phyloP scores from a whole-genome alignment of 1,140 invertebrate species.

The Eumaeus atala region DNA sequence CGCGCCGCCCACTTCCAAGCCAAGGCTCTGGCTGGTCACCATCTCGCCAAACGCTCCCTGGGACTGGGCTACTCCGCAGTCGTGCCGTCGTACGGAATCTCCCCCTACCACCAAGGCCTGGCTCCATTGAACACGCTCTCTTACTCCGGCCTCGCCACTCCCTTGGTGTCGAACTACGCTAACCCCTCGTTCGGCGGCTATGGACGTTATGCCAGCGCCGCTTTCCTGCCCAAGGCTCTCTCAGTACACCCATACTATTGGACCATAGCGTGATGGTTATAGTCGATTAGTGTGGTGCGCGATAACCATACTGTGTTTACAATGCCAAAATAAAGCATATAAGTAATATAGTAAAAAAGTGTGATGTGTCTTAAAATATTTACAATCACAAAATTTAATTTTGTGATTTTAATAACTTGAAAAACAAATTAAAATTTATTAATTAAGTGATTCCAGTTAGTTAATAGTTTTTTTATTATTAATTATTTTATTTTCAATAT shows the following conservation, averaged over 20 bases:
- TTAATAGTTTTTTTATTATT: no score
- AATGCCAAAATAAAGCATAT: neutral
- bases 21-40: slow-evolving; percentile 58
- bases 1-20: slow-evolving; percentile 63
- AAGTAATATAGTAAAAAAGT: slow-evolving; percentile 18
- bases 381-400: no score
- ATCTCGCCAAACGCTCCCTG: slow-evolving; percentile 54
- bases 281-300: neutral
- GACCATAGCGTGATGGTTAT: neutral
- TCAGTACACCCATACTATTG: slow-evolving; percentile 54
- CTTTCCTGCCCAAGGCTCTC: slow-evolving; percentile 37
- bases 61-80: slow-evolving; percentile 32
- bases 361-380: neutral
- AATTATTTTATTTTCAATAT: no score
- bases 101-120: slow-evolving; percentile 35
- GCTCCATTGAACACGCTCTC: slow-evolving; percentile 30
- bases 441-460: no score
- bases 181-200: slow-evolving; percentile 32
- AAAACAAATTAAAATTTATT: no score
- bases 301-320: slow-evolving; percentile 15
- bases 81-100: slow-evolving; percentile 33
- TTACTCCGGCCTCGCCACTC: slow-evolving; percentile 32
- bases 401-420: no score
- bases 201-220: slow-evolving; percentile 33
- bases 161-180: slow-evolving; percentile 36